Conservation (phyloP, 2,797 vertebrate genomes). For the Sebastes minor region DNA sequence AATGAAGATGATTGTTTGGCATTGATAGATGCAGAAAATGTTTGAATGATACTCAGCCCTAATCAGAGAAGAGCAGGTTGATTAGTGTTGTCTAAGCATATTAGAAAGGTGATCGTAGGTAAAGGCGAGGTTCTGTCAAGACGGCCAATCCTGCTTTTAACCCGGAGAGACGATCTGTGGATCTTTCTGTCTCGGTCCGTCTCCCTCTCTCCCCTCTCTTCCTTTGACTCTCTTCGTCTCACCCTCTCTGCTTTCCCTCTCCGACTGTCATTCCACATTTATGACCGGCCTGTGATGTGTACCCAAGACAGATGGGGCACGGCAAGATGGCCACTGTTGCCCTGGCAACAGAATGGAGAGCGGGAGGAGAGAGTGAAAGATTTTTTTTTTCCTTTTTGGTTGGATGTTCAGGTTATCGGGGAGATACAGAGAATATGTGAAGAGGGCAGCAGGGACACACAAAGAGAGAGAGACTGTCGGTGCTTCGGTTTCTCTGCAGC, state of each 20-base stretch:
- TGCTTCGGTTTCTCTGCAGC: not conserved
- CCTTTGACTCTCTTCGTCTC: not conserved
- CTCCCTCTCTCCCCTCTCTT: not conserved
- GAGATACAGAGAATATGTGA: constrained; percentile 36
- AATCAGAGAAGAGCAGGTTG: not conserved
- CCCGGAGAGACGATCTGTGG: not conserved
- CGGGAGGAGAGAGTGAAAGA: constrained; percentile 28
- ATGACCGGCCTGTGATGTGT: constrained; percentile 74
- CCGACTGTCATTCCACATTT: constrained; percentile 74
- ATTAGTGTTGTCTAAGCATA: not conserved
- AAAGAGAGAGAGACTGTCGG: not conserved
- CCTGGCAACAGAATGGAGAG: constrained; percentile 72
- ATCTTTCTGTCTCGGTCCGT: constrained; percentile 1
- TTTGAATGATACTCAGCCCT: not conserved
- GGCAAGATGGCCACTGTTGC: constrained; percentile 79
- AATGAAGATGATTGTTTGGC: not conserved
- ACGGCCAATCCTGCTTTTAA: constrained; percentile 2
- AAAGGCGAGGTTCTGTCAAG: not conserved
- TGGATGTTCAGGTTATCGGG: constrained; percentile 60
- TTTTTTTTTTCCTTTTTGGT: constrained; percentile 27
- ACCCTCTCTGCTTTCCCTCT: constrained; percentile 12
- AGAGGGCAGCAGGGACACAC: constrained; percentile 30
- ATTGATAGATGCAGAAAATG: not conserved
- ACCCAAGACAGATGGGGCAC: constrained; percentile 73
- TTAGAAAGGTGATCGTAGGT: not conserved